Evolutionary conservation across 2,888 invertebrate species (phyloP), one percentile per base, ranked within the genome.

Genomic region (Falcaria lacertinaria): DNA sequence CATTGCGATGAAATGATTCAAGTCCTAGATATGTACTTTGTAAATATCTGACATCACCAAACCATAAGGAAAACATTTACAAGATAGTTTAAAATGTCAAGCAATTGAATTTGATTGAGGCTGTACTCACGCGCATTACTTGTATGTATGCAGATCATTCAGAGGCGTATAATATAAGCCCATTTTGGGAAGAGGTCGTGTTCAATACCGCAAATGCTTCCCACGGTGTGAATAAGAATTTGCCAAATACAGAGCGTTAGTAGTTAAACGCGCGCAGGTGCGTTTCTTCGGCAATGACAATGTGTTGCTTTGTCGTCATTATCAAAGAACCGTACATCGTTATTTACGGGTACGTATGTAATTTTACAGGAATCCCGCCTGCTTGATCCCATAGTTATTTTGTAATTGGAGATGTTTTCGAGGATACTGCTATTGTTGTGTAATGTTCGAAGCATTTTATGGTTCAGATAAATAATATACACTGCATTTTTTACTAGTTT

Each of bases 261-360:
- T 28, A 28, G 7, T 28, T 3, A 11, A 11, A 7, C 69, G n/a
- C n/a, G n/a, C n/a, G 82, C 86, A 86, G 83, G 83, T 85, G 87
- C 64, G 63, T 54, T 51, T 41, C 39, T 45, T 47, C 41, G 41
- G 47, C 50, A 50, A 48, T 46, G 38, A 54, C 59, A 63, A 60
- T 47, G 49, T 47, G 47, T 59, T 63, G 54, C 11, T 28, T 28
- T 28, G 28, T 28, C 11, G 11, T 28, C 14, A 7, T 14, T 32
- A 16, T 32, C 14, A n/a, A n/a, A n/a, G 28, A 5, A 34, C 32
- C 11, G 16, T 22, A 39, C 32, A 38, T 39, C 15, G 13, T n/a
- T 5, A n/a, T n/a, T 6, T 19, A 6, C 6, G 6, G 3, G 19
- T 19, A 58, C 58, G 47, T 58, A 43, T 37, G 55, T 70, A 74